Evolutionary conservation across 1,140 invertebrate genomes (phyloP), one percentile per base, ranked within the genome.

Genomic region (Camponotus vicinus): DNA sequence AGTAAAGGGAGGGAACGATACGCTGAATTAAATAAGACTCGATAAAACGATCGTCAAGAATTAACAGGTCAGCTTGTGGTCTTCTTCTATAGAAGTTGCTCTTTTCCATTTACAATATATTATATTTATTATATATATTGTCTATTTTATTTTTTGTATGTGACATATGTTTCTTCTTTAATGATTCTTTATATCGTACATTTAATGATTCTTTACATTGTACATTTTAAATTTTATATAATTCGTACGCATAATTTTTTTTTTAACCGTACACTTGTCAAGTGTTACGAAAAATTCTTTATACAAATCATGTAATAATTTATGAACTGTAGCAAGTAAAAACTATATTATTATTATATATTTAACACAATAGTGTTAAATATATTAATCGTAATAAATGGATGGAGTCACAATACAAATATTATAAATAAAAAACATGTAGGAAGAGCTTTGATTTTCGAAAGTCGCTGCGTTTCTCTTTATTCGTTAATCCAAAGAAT

Each of bases 1-100:
- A 91, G 87, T 88, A 90, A 91, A 90, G 90, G 71, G 13, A 52
- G 49, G 90, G 78, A 89, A 90, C 69, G 42, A 87, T 88, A 87
- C 80, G 80, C 76, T 93, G 91, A 92, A 93, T 94, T 92, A 93
- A 93, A 85, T 88, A 93, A 92, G 89, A 92, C 89, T 89, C 89
- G 78, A 92, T 90, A 88, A 91, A 92, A 67, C 79, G 79, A 79
- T 87, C 82, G 66, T 92, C 69, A 91, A 91, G 90, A 88, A 92
- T 93, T 90, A 89, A 93, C 90, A 73, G 75, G 40, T 82, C 71
- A 88, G 63, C 13, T 15, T n/a, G 67, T 40, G 13, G 40, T 37
- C 27, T 52, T 52, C 8, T 34, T 42, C 52, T 75, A 75, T 70
- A 40, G 61, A 55, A 66, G 27, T 32, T 84, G 77, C 82, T 27